Evolutionary conservation across 1,140 invertebrate genomes (phyloP), one percentile per base, ranked within the genome.

Genomic region (Chlorops oryzae): DNA sequence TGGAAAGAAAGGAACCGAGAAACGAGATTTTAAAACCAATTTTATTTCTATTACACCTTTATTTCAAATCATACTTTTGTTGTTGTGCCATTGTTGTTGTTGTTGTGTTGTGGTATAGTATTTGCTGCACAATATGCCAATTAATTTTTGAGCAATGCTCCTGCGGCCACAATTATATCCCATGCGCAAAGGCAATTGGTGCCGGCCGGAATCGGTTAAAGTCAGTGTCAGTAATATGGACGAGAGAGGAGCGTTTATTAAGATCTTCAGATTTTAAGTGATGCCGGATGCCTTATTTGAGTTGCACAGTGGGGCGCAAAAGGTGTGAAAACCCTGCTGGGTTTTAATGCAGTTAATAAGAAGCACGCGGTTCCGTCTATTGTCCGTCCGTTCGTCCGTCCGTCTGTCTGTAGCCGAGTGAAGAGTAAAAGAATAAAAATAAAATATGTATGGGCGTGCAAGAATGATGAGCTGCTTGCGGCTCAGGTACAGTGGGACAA

Each of bases 311-410:
- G 61, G 65, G 65, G 57, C 51, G 59, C 64, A 59, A 50, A 65
- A 69, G 65, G 65, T 69, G 65, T 69, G 65, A 69, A 69, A 68
- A 69, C 61, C 65, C 65, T 69, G 65, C 65, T 69, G 65, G 61
- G 65, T 62, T 63, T 65, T 69, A 69, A 65, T 69, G 63, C 60
- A 65, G 65, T 65, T 68, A 69, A 69, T 68, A 69, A 69, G 65
- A 68, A 68, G 51, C 56, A 53, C 52, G 52, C 41, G 52, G 52
- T 49, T 41, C 39, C 25, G 38, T 25, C 39, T 46, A 21, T 28
- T 23, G 20, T 46, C 17, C n/a, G n/a, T n/a, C n/a, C n/a, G n/a
- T n/a, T n/a, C n/a, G n/a, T n/a, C n/a, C n/a, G n/a, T n/a, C n/a
- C n/a, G n/a, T n/a, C n/a, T n/a, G n/a, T n/a, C n/a, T n/a, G n/a